Evolutionary conservation across 2,797 vertebrate genomes (phyloP).

Genomic region (Pseudocheirus occidentalis): DNA sequence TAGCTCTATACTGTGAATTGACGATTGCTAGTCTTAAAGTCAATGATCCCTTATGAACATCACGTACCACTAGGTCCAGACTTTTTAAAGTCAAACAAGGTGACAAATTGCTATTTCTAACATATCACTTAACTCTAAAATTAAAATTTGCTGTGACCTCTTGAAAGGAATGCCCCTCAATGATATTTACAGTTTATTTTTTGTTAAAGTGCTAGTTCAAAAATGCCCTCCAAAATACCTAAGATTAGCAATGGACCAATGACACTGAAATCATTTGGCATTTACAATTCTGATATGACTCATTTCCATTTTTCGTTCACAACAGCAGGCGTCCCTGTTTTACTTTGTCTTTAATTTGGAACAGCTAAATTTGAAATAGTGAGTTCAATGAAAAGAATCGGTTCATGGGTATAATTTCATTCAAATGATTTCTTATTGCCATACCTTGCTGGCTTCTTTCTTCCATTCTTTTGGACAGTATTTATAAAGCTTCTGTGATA

Average conservation of each 20-base stretch:
- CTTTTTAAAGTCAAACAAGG: slow-evolving; percentile 7
- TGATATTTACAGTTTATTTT: slow-evolving; percentile 25
- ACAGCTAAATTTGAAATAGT: slow-evolving; percentile 49
- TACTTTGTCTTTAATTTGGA: slow-evolving; percentile 36
- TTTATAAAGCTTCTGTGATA: slow-evolving; percentile 97
- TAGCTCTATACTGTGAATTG: neutral
- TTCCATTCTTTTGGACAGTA: slow-evolving; percentile 99
- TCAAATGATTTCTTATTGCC: slow-evolving; percentile 83
- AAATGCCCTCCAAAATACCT: neutral
- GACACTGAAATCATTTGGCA: slow-evolving; percentile 29
- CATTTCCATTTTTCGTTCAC: slow-evolving; percentile 31
- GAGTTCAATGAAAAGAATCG: slow-evolving; percentile 73
- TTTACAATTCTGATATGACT: slow-evolving; percentile 35
- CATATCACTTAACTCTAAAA: neutral
- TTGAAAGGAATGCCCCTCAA: neutral
- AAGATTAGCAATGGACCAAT: slow-evolving; percentile 1
- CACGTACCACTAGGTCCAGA: slow-evolving; percentile 7
- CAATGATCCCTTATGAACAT: neutral
- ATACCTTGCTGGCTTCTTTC: slow-evolving; percentile 98
- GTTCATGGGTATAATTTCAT: slow-evolving; percentile 82
- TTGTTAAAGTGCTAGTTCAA: slow-evolving; percentile 34
- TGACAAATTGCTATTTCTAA: neutral
- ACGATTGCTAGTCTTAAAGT: neutral
- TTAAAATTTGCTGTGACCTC: neutral
- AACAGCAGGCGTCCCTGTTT: slow-evolving; percentile 1